Evolutionary conservation across 2,797 vertebrate species (phyloP).

Genomic region (Champsocephalus gunnari): DNA sequence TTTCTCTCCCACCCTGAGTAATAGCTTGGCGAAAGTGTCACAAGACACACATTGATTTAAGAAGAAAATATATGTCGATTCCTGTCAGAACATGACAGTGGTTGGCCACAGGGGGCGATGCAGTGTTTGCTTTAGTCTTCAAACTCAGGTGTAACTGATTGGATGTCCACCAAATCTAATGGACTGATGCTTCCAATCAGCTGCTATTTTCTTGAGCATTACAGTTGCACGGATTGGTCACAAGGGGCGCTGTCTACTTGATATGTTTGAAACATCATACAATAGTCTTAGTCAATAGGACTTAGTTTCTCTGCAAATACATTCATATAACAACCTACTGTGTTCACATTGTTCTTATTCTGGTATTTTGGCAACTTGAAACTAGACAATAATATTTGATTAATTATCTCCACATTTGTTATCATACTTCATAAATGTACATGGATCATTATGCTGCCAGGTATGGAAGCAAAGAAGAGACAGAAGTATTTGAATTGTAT

Average conservation of each 20-base stretch:
- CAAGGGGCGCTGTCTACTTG: neutral
- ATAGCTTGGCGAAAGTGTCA: neutral
- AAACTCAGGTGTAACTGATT: slow-evolving; percentile 22
- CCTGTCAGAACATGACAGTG: fast-evolving
- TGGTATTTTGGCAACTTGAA: no score
- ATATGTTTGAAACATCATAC: neutral
- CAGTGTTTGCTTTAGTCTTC: neutral
- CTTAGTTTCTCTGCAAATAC: no score
- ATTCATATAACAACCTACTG: no score
- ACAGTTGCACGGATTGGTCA: neutral
- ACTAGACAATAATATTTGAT: no score
- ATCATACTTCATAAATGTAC: no score
- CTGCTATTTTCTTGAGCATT: neutral
- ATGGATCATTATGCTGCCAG: no score
- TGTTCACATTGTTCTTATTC: no score
- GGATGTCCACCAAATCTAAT: neutral
- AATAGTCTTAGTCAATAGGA: no score
- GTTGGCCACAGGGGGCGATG: slow-evolving; percentile 26
- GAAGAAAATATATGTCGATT: no score
- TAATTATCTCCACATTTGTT: no score
- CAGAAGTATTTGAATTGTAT: no score
- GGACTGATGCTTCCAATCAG: neutral
- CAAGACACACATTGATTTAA: neutral
- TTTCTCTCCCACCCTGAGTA: neutral
- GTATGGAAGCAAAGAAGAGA: no score